Evolutionary conservation across 1,140 invertebrate genomes (phyloP).

Genomic region (Lethrus apterus): DNA sequence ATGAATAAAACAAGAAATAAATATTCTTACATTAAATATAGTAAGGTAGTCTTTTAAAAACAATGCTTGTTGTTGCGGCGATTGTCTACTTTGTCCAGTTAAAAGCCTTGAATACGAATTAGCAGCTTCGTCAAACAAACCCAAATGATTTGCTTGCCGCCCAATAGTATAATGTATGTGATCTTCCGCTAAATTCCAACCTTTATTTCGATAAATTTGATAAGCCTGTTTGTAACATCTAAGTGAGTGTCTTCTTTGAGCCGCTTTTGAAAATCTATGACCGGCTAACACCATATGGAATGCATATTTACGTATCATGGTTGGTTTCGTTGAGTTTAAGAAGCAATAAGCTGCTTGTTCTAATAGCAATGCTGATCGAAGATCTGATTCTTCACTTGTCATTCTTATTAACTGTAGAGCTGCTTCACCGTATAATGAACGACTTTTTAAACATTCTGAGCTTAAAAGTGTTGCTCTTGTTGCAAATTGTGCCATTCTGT

Average conservation of each 20-base stretch:
- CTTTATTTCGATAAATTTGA: constrained; percentile 74
- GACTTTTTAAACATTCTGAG: constrained; percentile 74
- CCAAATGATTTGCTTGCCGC: constrained; percentile 74
- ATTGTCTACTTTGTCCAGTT: constrained; percentile 66
- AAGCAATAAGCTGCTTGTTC: constrained; percentile 96
- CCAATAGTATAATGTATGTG: constrained; percentile 93
- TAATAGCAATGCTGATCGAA: constrained; percentile 81
- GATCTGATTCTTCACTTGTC: constrained; percentile 90
- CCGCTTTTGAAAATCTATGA: constrained; percentile 85
- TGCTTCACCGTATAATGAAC: constrained; percentile 74
- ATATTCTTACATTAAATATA: constrained; percentile 38
- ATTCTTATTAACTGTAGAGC: constrained; percentile 90
- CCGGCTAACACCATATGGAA: constrained; percentile 95
- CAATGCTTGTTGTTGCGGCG: constrained; percentile 67
- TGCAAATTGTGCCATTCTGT: constrained; percentile 79
- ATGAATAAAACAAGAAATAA: constrained; percentile 14
- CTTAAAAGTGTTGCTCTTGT: constrained; percentile 83
- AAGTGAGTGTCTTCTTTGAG: constrained; percentile 82
- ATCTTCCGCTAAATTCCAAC: constrained; percentile 88
- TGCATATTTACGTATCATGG: constrained; percentile 89
- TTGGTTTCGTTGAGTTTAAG: constrained; percentile 57
- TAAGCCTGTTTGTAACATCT: constrained; percentile 88
- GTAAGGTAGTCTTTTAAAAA: constrained; percentile 86
- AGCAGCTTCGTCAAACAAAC: constrained; percentile 65
- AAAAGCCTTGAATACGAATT: constrained; percentile 73